Base-by-base conservation (phyloP, 2,113 vertebrate species). In the Dissostichus mawsoni region DNA sequence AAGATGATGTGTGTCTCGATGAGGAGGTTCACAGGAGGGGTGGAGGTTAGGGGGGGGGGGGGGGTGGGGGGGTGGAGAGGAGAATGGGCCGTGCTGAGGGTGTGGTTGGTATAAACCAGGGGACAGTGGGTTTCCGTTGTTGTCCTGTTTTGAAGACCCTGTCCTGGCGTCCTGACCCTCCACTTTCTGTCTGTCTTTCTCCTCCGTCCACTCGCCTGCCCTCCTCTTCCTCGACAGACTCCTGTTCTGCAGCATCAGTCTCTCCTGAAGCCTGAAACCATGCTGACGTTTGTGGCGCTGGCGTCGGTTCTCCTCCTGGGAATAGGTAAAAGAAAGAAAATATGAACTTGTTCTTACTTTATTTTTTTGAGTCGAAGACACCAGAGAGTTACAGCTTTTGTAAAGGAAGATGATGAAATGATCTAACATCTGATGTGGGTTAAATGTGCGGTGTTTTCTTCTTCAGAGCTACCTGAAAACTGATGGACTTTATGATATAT, bases 61-160 rank as follows among this genome's bases (percentile, higher is more conserved):
- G 64, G 20, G 20, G 20, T n/a, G 20, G 20, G 20, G 8, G 62
- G 18, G 36, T 18, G 50, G 56, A 64, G 74, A 52, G 83, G 80
- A 76, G 78, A 74, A 84, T 83, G 91, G 88, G 85, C 88, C 29
- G 84, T 90, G 80, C 69, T 29, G 55, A 90, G 91, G 94, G 94
- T 94, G 95, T 92, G 94, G 91, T 92, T 86, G 90, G 85, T 95
- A 95, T 95, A 95, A 94, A 95, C 88, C 73, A 20, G 13, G 48
- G 87, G 81, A 87, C 87, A 84, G 90, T 85, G 87, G 84, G 57
- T 76, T 87, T 91, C 65, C 89, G 93, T 92, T 91, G 92, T 91
- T 89, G 90, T 94, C 80, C 76, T 64, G 85, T 82, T 86, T 83
- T 83, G 83, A 92, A 92, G 89, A 82, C 86, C 83, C 82, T 79